Evolutionary conservation across 2,113 vertebrate species (phyloP).

Genomic region (Butorides virescens): DNA sequence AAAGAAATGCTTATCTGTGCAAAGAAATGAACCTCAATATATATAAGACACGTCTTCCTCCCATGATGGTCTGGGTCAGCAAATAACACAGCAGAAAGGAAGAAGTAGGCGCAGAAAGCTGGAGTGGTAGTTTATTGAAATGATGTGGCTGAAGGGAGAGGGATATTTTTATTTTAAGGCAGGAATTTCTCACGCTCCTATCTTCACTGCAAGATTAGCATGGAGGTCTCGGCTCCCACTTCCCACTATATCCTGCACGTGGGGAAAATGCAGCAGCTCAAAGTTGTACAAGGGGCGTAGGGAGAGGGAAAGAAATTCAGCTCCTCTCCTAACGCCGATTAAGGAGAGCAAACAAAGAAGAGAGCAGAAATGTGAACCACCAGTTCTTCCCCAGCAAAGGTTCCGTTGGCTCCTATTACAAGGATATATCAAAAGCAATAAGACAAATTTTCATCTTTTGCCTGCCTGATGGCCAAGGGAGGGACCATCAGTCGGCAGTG

Average conservation of each 20-base stretch:
- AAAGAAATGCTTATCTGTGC: not conserved
- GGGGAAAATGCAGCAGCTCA: not conserved
- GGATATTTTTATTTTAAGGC: not conserved
- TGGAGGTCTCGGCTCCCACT: not conserved
- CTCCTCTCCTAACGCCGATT: not conserved
- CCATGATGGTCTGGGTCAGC: not conserved
- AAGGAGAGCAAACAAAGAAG: slow-evolving; percentile 2
- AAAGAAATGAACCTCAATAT: not conserved
- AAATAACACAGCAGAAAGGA: not conserved
- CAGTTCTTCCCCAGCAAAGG: not conserved
- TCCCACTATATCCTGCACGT: not conserved
- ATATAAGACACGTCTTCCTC: not conserved
- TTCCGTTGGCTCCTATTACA: not conserved
- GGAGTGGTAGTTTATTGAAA: not conserved
- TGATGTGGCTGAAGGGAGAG: not conserved
- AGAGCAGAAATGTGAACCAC: not conserved
- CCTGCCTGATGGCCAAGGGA: not conserved
- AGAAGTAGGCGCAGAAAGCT: not conserved
- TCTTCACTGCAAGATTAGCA: not conserved
- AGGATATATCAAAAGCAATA: not conserved
- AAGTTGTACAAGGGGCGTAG: not conserved
- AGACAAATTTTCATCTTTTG: not conserved
- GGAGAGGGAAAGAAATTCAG: not conserved
- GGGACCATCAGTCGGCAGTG: not conserved
- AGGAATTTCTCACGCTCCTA: not conserved